These are phyloP conservation scores for Larimichthys crocea DNA, from an alignment of 2,113 vertebrate species.

Conservation along the genomic window DNA sequence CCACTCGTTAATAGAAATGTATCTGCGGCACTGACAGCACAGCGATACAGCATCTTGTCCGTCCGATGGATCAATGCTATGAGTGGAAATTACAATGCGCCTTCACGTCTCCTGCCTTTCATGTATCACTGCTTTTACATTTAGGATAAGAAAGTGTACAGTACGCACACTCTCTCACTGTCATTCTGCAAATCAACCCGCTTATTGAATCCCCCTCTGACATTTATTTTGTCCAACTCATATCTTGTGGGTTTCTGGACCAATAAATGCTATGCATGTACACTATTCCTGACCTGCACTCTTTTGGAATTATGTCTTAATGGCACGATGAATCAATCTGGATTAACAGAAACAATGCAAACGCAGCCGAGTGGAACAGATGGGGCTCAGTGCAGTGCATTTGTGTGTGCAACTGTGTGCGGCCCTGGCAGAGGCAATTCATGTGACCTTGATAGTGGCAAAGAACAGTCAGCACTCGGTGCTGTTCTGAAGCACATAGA, in stretches of 20 bases:
- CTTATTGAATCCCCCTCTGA: slow-evolving; percentile 17
- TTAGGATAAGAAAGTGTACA: slow-evolving; percentile 20
- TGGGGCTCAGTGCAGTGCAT: slow-evolving; percentile 50
- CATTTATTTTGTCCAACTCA: slow-evolving; percentile 30
- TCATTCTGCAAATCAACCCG: slow-evolving; percentile 7
- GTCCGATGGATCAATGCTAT: slow-evolving; percentile 43
- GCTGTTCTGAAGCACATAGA: slow-evolving; percentile 2
- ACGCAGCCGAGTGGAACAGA: slow-evolving; percentile 72
- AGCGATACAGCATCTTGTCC: slow-evolving; percentile 24
- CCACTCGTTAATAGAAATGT: slow-evolving; percentile 21
- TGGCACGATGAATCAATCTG: slow-evolving; percentile 63
- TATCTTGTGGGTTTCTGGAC: neutral
- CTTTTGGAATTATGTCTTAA: slow-evolving; percentile 65
- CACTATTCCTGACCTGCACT: slow-evolving; percentile 32
- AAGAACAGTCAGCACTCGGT: slow-evolving; percentile 29
- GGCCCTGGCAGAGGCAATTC: slow-evolving; percentile 24
- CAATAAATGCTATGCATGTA: neutral
- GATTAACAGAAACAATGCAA: slow-evolving; percentile 72
- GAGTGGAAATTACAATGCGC: slow-evolving; percentile 50
- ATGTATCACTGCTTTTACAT: slow-evolving; percentile 59
- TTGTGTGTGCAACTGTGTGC: slow-evolving; percentile 11
- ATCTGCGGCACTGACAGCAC: slow-evolving; percentile 36
- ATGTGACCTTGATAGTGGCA: slow-evolving; percentile 70
- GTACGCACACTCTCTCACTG: slow-evolving; percentile 6
- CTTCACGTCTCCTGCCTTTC: slow-evolving; percentile 42